These are phyloP conservation scores for Clarias pachynema DNA, from an alignment of 2,797 vertebrate genomes.

Conservation along the genomic window DNA sequence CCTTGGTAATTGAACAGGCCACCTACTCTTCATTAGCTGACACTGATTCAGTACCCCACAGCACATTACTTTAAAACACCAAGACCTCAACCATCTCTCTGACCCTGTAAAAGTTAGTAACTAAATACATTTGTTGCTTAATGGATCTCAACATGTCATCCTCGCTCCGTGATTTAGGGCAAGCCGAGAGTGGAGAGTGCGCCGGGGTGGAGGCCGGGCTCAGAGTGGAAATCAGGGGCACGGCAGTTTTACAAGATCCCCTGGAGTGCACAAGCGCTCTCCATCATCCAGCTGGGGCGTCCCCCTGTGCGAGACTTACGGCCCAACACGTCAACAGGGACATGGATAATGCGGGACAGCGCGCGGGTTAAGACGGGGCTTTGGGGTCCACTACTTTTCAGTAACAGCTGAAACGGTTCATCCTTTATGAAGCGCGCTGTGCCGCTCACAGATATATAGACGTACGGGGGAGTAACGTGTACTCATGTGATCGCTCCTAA, in stretches of 20 bases:
- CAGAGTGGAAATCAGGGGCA: slow-evolving; percentile 47
- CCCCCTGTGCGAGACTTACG: slow-evolving; percentile 64
- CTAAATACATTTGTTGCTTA: slow-evolving; percentile 70
- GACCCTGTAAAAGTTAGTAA: slow-evolving; percentile 59
- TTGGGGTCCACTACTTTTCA: slow-evolving; percentile 60
- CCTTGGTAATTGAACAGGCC: slow-evolving; percentile 8
- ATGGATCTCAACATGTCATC: slow-evolving; percentile 63
- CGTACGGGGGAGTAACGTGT: slow-evolving; percentile 82
- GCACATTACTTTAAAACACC: slow-evolving; percentile 47
- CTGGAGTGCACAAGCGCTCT: slow-evolving; percentile 68
- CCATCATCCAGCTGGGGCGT: slow-evolving; percentile 57
- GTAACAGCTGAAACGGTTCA: slow-evolving; percentile 69
- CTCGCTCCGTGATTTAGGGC: slow-evolving; percentile 63
- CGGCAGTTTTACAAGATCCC: slow-evolving; percentile 77
- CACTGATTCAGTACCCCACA: slow-evolving; percentile 43
- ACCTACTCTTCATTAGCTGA: slow-evolving; percentile 25
- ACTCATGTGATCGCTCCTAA: slow-evolving; percentile 84
- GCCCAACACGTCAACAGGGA: slow-evolving; percentile 65
- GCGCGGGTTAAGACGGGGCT: slow-evolving; percentile 60
- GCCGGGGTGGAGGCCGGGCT: slow-evolving; percentile 45
- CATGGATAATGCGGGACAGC: slow-evolving; percentile 56
- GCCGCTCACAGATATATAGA: slow-evolving; percentile 73
- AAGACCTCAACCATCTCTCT: slow-evolving; percentile 41
- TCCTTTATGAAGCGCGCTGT: slow-evolving; percentile 56
- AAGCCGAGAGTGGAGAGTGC: slow-evolving; percentile 40